These are phyloP conservation scores for Eidolon dupreanum DNA, from an alignment of 2,797 vertebrate species.

Conservation along the genomic window DNA sequence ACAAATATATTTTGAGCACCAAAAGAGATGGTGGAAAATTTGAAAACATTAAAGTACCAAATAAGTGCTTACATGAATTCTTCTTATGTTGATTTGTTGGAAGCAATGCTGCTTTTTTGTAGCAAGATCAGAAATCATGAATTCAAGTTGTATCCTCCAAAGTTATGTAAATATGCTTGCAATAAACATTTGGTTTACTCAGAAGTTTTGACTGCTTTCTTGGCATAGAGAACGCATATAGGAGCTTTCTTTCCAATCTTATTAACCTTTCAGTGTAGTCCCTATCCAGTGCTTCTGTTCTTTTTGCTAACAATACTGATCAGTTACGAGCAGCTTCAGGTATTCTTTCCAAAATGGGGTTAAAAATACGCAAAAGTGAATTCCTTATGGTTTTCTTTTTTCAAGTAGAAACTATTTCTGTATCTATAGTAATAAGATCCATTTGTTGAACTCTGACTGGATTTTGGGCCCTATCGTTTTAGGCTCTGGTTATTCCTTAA, in stretches of 20 bases:
- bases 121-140: conserved; percentile 23
- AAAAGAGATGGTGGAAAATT: background rate
- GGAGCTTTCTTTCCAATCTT: conserved; percentile 33
- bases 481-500: conserved; percentile 11
- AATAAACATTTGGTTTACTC: conserved; percentile 43
- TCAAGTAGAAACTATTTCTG: background rate
- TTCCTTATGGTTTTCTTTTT: background rate
- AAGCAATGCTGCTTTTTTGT: background rate
- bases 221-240: conserved; percentile 30
- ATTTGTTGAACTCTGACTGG: background rate
- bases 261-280: conserved; percentile 18
- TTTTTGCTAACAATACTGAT: conserved; percentile 46
- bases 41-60: background rate
- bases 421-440: background rate
- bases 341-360: conserved; percentile 3
- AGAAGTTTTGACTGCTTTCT: conserved; percentile 47
- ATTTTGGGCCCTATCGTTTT: background rate
- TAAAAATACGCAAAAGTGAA: background rate
- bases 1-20: background rate
- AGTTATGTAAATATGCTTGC: conserved; percentile 26
- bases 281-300: background rate
- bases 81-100: background rate
- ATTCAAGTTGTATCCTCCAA: conserved; percentile 18
- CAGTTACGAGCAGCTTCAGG: background rate
- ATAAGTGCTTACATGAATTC: background rate